phyloP scores from a whole-genome alignment of 2,113 vertebrate species.

The Eubucco bourcierii region DNA sequence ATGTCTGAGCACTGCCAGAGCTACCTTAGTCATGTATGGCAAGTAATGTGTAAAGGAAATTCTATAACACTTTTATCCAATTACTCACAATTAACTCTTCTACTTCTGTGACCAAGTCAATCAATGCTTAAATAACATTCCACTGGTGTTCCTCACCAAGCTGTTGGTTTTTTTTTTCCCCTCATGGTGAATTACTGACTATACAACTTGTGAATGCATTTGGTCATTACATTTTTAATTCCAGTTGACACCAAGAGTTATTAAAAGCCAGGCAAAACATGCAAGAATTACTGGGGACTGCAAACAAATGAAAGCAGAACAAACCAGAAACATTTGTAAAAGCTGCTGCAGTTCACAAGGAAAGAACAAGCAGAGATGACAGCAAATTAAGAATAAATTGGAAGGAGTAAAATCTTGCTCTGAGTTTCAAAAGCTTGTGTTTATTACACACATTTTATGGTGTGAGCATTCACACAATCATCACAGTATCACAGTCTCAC shows the following conservation, averaged over 20 bases:
- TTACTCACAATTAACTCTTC: neutral
- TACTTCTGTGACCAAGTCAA: neutral
- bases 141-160: neutral
- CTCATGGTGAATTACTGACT: neutral
- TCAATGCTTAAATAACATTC: neutral
- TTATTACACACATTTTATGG: neutral
- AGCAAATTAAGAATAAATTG: neutral
- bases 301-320: neutral
- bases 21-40: neutral
- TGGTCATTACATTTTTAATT: neutral
- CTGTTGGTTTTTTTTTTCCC: neutral
- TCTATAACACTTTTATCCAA: neutral
- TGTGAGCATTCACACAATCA: neutral
- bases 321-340: neutral
- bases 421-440: neutral
- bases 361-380: neutral
- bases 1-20: neutral
- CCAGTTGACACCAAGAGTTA: neutral
- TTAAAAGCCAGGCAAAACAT: neutral
- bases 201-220: neutral
- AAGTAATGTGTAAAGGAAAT: neutral
- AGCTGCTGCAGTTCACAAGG: neutral
- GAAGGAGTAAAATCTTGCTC: neutral
- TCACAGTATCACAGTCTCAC: no score
- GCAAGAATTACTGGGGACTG: neutral